These are phyloP conservation scores for Halocaridina rubra DNA, from an alignment of 2,888 invertebrate genomes.

Conservation along the genomic window DNA sequence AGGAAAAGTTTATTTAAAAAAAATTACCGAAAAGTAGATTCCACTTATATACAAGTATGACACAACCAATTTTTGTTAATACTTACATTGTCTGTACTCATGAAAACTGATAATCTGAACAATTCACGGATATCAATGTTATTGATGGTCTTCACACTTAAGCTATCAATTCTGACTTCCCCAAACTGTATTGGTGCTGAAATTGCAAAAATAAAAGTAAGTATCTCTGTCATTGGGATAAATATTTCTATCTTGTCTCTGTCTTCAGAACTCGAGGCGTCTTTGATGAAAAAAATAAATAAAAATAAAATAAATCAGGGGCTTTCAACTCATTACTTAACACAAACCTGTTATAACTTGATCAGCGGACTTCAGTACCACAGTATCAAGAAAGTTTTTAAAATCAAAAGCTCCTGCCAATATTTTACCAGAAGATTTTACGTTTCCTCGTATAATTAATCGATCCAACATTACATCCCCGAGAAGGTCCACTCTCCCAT, in stretches of 20 bases:
- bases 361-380: slow-evolving; percentile 12
- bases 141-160: background rate
- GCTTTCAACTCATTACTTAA: background rate
- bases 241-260: too few relatives aligned
- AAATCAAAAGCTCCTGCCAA: background rate
- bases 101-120: background rate
- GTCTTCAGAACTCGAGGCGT: too few relatives aligned
- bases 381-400: background rate
- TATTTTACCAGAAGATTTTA: background rate
- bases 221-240: too few relatives aligned
- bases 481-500: background rate
- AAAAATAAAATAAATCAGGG: background rate
- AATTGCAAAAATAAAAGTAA: background rate
- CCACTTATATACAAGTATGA: too few relatives aligned
- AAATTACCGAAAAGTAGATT: too few relatives aligned
- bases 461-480: background rate
- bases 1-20: too few relatives aligned
- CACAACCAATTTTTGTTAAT: too few relatives aligned
- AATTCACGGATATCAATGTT: background rate
- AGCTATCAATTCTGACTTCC: background rate
- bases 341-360: slow-evolving; percentile 29
- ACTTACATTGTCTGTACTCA: background rate
- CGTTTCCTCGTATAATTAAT: background rate
- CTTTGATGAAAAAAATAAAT: background rate
- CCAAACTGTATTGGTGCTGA: background rate